These are phyloP conservation scores for Phocoena sinus DNA, from an alignment of 2,113 vertebrate species.

Conservation along the genomic window DNA sequence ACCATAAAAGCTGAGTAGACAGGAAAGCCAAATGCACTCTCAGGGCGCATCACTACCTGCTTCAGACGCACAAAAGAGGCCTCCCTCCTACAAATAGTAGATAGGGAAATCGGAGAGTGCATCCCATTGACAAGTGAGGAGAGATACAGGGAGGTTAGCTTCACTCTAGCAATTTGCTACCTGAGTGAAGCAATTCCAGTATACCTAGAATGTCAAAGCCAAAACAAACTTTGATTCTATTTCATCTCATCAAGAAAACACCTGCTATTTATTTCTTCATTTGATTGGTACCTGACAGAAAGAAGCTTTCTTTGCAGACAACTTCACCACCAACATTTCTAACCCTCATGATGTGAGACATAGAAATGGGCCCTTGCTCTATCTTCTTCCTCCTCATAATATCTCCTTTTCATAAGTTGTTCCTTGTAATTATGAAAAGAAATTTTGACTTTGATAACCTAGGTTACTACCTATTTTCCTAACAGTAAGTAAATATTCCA, in stretches of 20 bases:
- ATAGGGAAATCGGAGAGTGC: neutral
- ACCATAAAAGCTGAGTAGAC: conserved; percentile 43
- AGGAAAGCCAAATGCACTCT: conserved; percentile 49
- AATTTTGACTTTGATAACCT: neutral
- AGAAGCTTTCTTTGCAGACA: neutral
- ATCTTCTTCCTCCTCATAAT: neutral
- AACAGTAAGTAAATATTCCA: neutral
- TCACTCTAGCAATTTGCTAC: conserved; percentile 1
- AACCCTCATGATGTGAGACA: neutral
- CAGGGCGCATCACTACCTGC: conserved; percentile 51
- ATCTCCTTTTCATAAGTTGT: neutral
- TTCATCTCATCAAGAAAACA: neutral
- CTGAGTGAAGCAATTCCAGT: neutral
- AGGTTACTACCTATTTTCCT: neutral
- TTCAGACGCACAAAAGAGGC: conserved; percentile 20
- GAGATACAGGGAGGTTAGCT: neutral
- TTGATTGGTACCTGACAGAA: neutral
- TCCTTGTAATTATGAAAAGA: neutral
- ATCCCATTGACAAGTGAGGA: neutral
- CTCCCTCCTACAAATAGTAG: neutral
- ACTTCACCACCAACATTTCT: neutral
- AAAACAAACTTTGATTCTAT: neutral
- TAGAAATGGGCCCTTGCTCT: neutral
- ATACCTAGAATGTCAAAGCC: neutral
- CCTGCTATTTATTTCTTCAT: neutral